A percentile compares a stretch with the other conserved stretches of the same genome.
phyloP scores from a whole-genome alignment of 2,113 vertebrate species.

The Apodemus sylvaticus region DNA sequence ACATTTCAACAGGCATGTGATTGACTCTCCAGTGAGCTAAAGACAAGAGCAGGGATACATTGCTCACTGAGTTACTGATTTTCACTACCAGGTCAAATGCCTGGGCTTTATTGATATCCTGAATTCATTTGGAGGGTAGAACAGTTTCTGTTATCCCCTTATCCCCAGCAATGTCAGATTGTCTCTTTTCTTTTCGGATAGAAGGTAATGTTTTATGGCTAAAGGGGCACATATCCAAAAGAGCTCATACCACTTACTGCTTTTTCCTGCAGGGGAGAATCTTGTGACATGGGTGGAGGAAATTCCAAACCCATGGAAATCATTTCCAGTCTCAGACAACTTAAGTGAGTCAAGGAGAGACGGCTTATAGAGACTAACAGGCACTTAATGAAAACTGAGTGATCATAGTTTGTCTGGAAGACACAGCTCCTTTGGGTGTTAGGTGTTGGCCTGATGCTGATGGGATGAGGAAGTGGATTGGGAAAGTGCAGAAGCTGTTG shows the following conservation, averaged over 20 bases:
- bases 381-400: neutral
- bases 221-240: neutral
- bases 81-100: neutral
- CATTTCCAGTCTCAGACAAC: neutral
- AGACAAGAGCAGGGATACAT: no score
- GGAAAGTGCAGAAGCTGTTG: neutral
- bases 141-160: no score
- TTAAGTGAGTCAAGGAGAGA: neutral
- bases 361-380: neutral
- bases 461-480: neutral
- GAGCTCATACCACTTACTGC: neutral
- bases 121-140: neutral
- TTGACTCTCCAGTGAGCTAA: neutral
- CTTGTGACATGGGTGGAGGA: neutral
- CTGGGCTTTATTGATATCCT: neutral
- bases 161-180: neutral
- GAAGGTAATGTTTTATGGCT: neutral
- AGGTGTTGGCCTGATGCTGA: neutral
- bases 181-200: neutral
- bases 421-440: neutral
- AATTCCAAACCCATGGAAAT: neutral
- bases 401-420: neutral
- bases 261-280: neutral
- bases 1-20: neutral
- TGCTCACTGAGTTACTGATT: neutral